A percentile compares a stretch with the other conserved stretches of the same genome.
phyloP scores from a whole-genome alignment of 2,797 vertebrate species.

The Microctenopoma stevenorrisi region DNA sequence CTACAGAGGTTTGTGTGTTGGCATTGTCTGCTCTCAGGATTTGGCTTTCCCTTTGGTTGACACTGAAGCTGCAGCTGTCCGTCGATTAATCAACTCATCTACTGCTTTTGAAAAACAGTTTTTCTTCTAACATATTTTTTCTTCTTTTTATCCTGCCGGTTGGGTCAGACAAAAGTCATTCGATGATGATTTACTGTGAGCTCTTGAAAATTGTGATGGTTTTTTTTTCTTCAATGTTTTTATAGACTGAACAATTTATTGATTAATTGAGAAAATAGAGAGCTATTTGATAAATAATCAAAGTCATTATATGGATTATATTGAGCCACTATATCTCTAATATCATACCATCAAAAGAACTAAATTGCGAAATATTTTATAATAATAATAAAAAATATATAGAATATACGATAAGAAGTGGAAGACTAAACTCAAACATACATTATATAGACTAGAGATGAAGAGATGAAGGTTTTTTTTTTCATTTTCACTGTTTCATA shows the following conservation, averaged over 20 bases:
- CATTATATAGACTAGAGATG: neutral
- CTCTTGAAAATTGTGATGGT: too few species aligned
- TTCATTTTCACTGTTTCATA: neutral
- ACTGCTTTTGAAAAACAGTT: neutral
- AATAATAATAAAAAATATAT: neutral
- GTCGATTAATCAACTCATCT: neutral
- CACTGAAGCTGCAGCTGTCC: neutral
- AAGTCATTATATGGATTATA: too few species aligned
- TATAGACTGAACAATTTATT: too few species aligned
- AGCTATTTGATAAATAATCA: too few species aligned
- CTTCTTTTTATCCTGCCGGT: neutral
- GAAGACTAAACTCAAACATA: neutral
- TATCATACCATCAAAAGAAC: too few species aligned
- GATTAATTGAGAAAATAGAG: too few species aligned
- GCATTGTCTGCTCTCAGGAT: neutral
- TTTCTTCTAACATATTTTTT: too few species aligned
- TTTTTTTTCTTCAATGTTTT: too few species aligned
- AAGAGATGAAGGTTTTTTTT: neutral
- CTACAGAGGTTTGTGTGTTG: slow-evolving; percentile 90
- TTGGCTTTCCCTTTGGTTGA: neutral
- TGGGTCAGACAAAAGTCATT: too few species aligned
- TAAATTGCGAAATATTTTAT: neutral
- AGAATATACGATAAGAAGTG: neutral
- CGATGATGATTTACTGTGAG: too few species aligned
- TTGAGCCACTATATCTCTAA: too few species aligned